phyloP scores from a whole-genome alignment of 1,140 invertebrate species.

The Aphis gossypii region DNA sequence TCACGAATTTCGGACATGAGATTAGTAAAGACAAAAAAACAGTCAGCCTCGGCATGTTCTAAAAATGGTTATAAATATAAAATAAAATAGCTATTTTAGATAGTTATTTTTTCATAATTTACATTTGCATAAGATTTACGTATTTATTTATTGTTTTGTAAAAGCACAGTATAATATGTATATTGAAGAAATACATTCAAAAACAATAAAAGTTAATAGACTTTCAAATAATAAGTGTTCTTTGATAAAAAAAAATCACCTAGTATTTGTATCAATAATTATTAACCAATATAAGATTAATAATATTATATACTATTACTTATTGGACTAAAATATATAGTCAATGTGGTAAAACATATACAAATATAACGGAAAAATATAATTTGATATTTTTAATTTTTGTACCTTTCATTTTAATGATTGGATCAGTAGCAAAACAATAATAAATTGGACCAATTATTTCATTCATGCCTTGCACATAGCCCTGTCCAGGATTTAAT shows the following conservation, averaged over 20 bases:
- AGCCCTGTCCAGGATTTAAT: slow-evolving; percentile 95
- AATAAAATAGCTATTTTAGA: slow-evolving; percentile 52
- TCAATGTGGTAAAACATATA: not conserved
- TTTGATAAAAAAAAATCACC: too few species aligned
- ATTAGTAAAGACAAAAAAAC: slow-evolving; percentile 97
- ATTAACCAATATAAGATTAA: not conserved
- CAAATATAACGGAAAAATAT: not conserved
- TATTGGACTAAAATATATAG: not conserved
- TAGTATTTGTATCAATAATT: too few species aligned
- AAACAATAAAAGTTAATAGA: too few species aligned
- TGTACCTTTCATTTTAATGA: slow-evolving; percentile 79
- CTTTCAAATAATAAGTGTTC: too few species aligned
- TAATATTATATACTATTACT: not conserved
- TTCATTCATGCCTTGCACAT: slow-evolving; percentile 99
- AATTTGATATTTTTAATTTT: not conserved
- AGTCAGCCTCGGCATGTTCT: slow-evolving; percentile 95
- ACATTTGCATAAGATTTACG: not conserved
- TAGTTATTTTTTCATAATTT: not conserved
- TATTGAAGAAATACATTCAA: too few species aligned
- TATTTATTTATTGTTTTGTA: not conserved
- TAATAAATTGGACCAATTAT: slow-evolving; percentile 99
- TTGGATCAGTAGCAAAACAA: slow-evolving; percentile 90
- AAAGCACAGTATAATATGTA: not conserved
- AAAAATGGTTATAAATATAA: slow-evolving; percentile 62
- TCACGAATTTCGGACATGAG: slow-evolving; percentile 96